Conservation (phyloP, 1,140 invertebrate genomes). For the Leguminivora glycinivorella region DNA sequence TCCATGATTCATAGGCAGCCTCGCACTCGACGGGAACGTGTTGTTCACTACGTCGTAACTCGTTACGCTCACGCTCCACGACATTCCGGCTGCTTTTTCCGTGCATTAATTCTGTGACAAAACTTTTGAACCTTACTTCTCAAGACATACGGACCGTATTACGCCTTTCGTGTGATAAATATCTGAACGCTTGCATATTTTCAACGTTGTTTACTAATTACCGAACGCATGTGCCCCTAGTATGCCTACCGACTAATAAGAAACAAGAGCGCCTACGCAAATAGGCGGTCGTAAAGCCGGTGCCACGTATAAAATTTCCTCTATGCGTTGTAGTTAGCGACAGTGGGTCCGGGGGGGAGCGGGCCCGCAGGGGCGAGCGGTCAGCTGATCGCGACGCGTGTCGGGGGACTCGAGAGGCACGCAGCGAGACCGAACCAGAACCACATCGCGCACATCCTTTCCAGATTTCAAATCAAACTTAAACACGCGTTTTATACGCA, state of each 20-base stretch:
- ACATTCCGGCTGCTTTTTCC: slow-evolving; percentile 9
- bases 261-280: not conserved
- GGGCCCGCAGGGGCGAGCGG: slow-evolving; percentile 45
- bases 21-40: slow-evolving; percentile 20
- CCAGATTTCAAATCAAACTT: slow-evolving; percentile 34
- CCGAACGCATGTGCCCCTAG: not conserved
- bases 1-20: slow-evolving; percentile 20
- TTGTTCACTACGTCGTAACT: slow-evolving; percentile 26
- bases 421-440: no score
- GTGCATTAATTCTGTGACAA: not conserved
- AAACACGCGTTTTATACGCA: slow-evolving; percentile 42
- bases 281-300: slow-evolving; percentile 27
- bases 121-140: not conserved
- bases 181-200: slow-evolving; percentile 1
- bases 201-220: slow-evolving; percentile 4
- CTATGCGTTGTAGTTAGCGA: slow-evolving; percentile 33
- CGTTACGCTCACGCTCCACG: slow-evolving; percentile 22
- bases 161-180: not conserved
- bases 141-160: not conserved
- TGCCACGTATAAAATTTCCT: slow-evolving; percentile 36
- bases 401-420: slow-evolving; percentile 44
- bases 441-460: slow-evolving; percentile 32
- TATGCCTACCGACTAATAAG: not conserved
- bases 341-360: slow-evolving; percentile 37
- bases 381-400: slow-evolving; percentile 70